Base-by-base conservation (phyloP, 2,797 vertebrate species). In the Spatula versicolor region DNA sequence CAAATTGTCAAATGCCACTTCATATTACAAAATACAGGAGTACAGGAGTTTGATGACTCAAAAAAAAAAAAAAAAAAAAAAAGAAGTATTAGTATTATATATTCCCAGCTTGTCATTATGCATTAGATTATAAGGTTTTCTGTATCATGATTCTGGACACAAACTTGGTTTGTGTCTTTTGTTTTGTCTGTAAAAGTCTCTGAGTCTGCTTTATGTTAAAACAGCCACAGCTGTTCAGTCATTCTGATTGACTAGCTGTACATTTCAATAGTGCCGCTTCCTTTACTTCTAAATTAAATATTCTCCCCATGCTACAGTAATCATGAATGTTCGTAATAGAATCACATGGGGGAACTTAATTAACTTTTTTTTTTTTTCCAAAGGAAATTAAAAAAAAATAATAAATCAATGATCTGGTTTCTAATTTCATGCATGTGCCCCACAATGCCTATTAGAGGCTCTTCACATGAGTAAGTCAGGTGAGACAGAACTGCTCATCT, bases 321-420 rank as follows among this genome's bases (percentile, higher is more conserved):
- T 95, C 22, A 0, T 73, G 76, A 31, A 45, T 87, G 58, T 81
- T 93, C 74, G 77, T 96, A 95, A 91, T 60, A 84, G 79, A 92
- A 86, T 63, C 73, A 77, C 59, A 41, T 60, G 52, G 39, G 33
- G 22, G 75, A 90, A 74, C 77, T 86, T 96, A 91, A 92, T 96
- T 96, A 94, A 90, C 87, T 88, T 93, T 93, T 90, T 89, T 63
- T 52, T 50, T 95, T 92, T 86, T 88, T 46, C 74, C 85, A 67
- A 76, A 95, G 76, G 60, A 92, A 17, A 76, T 54, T 74, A 55
- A 75, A 26, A 59, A 74, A 63, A 75, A 68, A 75, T 39, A 63
- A 75, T 59, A 75, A 58, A 58, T 77, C 80, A 68, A 0, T 93
- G 92, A 23, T 0, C 1, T 92, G 52, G 41, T 68, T 88, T 90